Conservation (phyloP, 2,113 vertebrate genomes). For the Mustelus asterias region DNA sequence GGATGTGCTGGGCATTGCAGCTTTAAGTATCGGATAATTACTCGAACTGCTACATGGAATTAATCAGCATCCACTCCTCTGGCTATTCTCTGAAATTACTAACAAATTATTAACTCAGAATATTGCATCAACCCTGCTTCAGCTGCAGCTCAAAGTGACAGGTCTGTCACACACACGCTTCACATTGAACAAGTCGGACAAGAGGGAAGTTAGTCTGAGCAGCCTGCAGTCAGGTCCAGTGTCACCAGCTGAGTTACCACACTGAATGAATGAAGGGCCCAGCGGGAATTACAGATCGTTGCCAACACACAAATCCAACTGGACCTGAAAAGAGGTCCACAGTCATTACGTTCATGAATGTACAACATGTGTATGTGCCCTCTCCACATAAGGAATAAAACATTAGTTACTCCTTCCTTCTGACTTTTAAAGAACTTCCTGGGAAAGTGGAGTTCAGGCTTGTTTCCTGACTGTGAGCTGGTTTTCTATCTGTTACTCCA, state of each 20-base stretch:
- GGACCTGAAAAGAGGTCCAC: not conserved
- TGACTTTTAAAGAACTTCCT: not conserved
- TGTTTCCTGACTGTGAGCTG: not conserved
- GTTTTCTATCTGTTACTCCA: not conserved
- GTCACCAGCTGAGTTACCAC: not conserved
- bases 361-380: not conserved
- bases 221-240: not conserved
- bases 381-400: not conserved
- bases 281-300: not conserved
- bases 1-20: not conserved
- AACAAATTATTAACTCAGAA: not conserved
- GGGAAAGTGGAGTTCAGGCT: not conserved
- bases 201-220: not conserved
- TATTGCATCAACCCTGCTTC: not conserved
- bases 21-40: not conserved
- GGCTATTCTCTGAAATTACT: not conserved
- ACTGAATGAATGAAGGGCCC: not conserved
- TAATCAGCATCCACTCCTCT: not conserved
- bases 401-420: not conserved
- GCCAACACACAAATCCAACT: not conserved
- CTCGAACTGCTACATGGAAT: not conserved
- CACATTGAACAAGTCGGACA: not conserved
- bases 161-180: not conserved
- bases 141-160: not conserved
- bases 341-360: not conserved